phyloP scores from a whole-genome alignment of 1,140 invertebrate genomes.

The Zaprionus vittiger region DNA sequence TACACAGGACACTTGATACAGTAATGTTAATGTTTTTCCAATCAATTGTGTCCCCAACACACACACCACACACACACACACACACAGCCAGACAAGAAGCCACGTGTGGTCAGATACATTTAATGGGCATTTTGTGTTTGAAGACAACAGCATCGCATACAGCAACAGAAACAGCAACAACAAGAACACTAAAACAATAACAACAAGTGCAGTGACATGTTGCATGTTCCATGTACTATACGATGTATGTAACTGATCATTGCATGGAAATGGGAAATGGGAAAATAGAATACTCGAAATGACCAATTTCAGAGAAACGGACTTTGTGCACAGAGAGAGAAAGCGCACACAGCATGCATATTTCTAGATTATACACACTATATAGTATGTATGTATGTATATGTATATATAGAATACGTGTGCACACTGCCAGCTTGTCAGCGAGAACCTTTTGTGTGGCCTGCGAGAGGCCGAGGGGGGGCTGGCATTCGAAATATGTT shows the following conservation, averaged over 20 bases:
- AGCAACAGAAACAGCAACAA: constrained; percentile 36
- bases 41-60: constrained; percentile 67
- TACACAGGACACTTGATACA: constrained; percentile 12
- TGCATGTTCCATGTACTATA: constrained; percentile 15
- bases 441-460: constrained; percentile 22
- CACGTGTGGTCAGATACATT: constrained; percentile 39
- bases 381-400: constrained; percentile 6
- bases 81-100: neutral
- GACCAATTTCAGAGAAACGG: constrained; percentile 5
- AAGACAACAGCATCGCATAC: constrained; percentile 23
- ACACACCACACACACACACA: constrained; percentile 1
- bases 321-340: neutral
- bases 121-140: constrained; percentile 61
- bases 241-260: constrained; percentile 23
- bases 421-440: neutral
- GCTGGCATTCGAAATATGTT: constrained; percentile 63
- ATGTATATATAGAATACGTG: constrained; percentile 3
- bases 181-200: constrained; percentile 27
- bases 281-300: constrained; percentile 9
- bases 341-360: neutral
- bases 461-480: neutral
- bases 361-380: constrained; percentile 10
- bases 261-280: constrained; percentile 21
- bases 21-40: constrained; percentile 71
- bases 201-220: constrained; percentile 24